Evolutionary conservation across 2,888 invertebrate genomes (phyloP).

Genomic region (Drosophila cyrtoloma): DNA sequence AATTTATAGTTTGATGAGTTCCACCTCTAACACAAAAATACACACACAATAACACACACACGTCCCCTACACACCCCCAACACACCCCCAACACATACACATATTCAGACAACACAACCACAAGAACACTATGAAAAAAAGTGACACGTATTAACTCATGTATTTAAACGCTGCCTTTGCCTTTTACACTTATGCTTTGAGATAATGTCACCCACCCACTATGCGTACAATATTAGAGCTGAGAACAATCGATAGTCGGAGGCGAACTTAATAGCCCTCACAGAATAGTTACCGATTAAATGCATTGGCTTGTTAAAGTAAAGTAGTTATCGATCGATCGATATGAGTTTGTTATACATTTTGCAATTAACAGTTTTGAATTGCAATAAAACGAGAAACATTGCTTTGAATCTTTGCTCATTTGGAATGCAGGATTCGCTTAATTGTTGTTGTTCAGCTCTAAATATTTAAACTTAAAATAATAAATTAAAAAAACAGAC

Average conservation of each 20-base stretch:
- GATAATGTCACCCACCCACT: neutral
- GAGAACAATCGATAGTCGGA: constrained; percentile 8
- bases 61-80: neutral
- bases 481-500: neutral
- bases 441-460: neutral
- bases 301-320: neutral
- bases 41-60: constrained; percentile 4
- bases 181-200: constrained; percentile 61
- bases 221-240: constrained; percentile 16
- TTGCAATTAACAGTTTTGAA: neutral
- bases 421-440: neutral
- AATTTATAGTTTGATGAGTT: neutral
- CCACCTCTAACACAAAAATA: neutral
- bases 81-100: neutral
- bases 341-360: neutral
- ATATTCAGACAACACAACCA: constrained; percentile 13
- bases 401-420: neutral
- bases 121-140: constrained; percentile 13
- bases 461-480: neutral
- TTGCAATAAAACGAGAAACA: neutral
- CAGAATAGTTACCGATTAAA: neutral
- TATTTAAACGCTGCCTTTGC: constrained; percentile 69
- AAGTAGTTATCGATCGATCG: neutral
- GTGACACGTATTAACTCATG: constrained; percentile 8
- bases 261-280: neutral